A percentile compares a stretch with the other conserved stretches of the same genome.
Evolutionary conservation across 1,140 invertebrate genomes (phyloP).

Genomic region (Caenorhabditis briggsae): DNA sequence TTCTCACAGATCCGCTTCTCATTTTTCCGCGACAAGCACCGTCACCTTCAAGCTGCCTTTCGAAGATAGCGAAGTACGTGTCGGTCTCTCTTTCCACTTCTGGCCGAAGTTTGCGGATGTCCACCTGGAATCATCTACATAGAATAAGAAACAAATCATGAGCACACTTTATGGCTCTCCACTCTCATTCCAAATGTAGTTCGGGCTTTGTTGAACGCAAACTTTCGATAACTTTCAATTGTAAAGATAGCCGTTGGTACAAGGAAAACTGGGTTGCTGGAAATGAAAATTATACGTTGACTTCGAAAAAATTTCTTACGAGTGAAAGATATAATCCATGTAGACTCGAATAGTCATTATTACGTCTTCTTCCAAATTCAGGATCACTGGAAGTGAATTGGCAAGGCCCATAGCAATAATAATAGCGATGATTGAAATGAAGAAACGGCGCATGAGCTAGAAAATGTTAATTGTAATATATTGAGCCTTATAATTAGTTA

Average conservation of each 20-base stretch:
- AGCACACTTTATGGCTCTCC: conserved; percentile 23
- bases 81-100: conserved; percentile 20
- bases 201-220: conserved; percentile 9
- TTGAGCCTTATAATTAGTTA: neutral
- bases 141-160: neutral
- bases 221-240: conserved; percentile 31
- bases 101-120: conserved; percentile 35
- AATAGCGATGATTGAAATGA: conserved; percentile 26
- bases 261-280: conserved; percentile 34
- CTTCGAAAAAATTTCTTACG: neutral
- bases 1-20: conserved; percentile 15
- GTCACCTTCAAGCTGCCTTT: conserved; percentile 35
- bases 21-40: conserved; percentile 36
- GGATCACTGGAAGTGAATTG: conserved; percentile 25
- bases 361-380: conserved; percentile 6
- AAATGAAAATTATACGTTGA: too few species aligned
- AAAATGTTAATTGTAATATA: neutral
- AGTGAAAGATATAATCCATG: conserved; percentile 46
- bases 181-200: conserved; percentile 42
- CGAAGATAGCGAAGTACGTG: conserved; percentile 18
- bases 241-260: conserved; percentile 20
- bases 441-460: conserved; percentile 39
- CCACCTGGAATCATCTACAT: neutral
- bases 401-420: conserved; percentile 31
- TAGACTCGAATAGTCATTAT: conserved; percentile 34